Evolutionary conservation across 2,797 vertebrate species (phyloP).

Genomic region (Cebuella pygmaea): DNA sequence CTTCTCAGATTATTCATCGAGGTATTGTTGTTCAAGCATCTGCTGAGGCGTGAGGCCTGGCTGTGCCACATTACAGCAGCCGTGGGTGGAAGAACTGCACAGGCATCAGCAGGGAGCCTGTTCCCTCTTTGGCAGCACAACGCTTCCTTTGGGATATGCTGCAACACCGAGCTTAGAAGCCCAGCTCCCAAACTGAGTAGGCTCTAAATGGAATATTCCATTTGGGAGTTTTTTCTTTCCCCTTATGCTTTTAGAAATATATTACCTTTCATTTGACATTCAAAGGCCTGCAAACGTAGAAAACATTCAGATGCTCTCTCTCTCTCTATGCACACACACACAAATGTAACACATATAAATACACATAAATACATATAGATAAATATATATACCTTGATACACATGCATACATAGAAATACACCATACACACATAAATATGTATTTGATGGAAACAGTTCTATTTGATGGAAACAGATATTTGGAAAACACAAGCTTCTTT

Average conservation of each 20-base stretch:
- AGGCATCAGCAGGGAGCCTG: background rate
- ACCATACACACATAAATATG: fast-evolving
- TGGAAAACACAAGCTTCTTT: background rate
- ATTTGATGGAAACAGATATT: background rate
- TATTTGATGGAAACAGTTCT: background rate
- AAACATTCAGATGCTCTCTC: background rate
- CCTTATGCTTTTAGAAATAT: background rate
- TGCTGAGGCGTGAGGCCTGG: background rate
- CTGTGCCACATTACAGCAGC: background rate
- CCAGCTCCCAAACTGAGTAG: background rate
- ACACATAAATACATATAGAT: background rate
- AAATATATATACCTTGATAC: background rate
- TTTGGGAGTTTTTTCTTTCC: background rate
- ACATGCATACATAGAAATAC: background rate
- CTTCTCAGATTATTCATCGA: background rate
- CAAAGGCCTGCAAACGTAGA: background rate
- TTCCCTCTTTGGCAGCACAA: background rate
- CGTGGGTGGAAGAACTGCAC: slow-evolving; percentile 1
- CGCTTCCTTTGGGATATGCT: background rate
- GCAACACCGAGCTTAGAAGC: background rate
- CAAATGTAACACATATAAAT: background rate
- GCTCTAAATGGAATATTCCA: background rate
- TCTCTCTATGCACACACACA: background rate
- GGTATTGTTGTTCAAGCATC: slow-evolving; percentile 38
- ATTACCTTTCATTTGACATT: background rate